phyloP scores from a whole-genome alignment of 2,888 invertebrate species.

The Diogma glabrata region DNA sequence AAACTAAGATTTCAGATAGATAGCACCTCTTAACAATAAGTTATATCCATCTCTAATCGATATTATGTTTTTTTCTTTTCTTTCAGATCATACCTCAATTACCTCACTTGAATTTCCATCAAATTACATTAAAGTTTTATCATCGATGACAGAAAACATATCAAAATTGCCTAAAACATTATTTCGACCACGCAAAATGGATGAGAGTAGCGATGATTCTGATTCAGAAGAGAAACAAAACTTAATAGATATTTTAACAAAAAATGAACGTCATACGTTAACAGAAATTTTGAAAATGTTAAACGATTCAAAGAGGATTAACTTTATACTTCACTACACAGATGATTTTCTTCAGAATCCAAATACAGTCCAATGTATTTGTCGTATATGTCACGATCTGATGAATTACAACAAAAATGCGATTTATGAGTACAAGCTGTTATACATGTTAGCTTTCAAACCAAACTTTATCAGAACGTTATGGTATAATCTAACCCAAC shows the following conservation, averaged over 20 bases:
- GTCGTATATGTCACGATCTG: conserved; percentile 72
- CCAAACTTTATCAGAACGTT: conserved; percentile 63
- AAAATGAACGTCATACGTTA: conserved; percentile 28
- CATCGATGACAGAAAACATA: conserved; percentile 32
- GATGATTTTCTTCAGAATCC: conserved; percentile 34
- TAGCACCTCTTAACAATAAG: no score
- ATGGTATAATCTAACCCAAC: conserved; percentile 45
- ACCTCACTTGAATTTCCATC: conserved; percentile 12
- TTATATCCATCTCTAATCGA: no score
- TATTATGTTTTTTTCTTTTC: no score
- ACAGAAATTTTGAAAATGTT: conserved; percentile 44
- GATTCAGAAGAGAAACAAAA: conserved; percentile 25
- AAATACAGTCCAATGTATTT: conserved; percentile 52
- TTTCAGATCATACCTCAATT: no score
- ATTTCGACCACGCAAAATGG: conserved; percentile 22
- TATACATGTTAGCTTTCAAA: conserved; percentile 71
- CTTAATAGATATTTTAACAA: conserved; percentile 18
- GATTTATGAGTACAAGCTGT: conserved; percentile 76
- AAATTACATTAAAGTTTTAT: conserved; percentile 31
- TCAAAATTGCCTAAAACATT: conserved; percentile 28
- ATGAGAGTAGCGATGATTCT: conserved; percentile 25
- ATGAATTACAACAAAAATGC: conserved; percentile 70
- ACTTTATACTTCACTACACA: conserved; percentile 36
- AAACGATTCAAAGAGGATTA: conserved; percentile 50
- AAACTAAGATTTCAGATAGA: no score